A percentile compares a stretch with the other conserved stretches of the same genome.
phyloP scores from a whole-genome alignment of 2,888 invertebrate genomes.

The Torymus aiolomorphi region DNA sequence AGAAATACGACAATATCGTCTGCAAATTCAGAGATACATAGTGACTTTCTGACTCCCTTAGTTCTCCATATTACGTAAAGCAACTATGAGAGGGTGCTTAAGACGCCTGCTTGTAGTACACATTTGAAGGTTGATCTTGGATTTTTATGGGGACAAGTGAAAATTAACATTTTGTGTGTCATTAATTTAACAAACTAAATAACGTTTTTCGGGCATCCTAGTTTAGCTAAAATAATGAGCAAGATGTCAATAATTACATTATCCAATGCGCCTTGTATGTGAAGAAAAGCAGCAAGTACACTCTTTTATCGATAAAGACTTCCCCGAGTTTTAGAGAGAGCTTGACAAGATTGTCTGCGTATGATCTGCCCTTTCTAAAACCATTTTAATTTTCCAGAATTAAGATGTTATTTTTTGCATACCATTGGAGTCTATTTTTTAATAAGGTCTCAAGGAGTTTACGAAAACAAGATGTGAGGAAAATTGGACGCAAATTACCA shows the following conservation, averaged over 20 bases:
- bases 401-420: neutral
- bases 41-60: too few species aligned
- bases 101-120: too few species aligned
- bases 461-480: conserved; percentile 7
- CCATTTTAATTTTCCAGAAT: too few species aligned
- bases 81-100: too few species aligned
- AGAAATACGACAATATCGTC: too few species aligned
- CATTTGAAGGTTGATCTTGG: too few species aligned
- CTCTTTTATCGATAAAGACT: neutral
- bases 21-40: too few species aligned
- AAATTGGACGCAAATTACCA: neutral
- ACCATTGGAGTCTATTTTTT: neutral
- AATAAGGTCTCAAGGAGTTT: conserved; percentile 6
- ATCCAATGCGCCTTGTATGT: neutral
- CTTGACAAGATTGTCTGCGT: conserved; percentile 1
- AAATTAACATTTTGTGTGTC: too few species aligned
- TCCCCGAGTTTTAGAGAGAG: neutral
- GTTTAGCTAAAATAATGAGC: too few species aligned
- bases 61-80: too few species aligned
- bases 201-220: too few species aligned
- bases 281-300: neutral
- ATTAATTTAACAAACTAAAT: too few species aligned
- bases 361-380: neutral
- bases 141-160: neutral
- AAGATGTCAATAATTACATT: neutral